Conservation (phyloP, 1,140 invertebrate species). For the Pantala flavescens region DNA sequence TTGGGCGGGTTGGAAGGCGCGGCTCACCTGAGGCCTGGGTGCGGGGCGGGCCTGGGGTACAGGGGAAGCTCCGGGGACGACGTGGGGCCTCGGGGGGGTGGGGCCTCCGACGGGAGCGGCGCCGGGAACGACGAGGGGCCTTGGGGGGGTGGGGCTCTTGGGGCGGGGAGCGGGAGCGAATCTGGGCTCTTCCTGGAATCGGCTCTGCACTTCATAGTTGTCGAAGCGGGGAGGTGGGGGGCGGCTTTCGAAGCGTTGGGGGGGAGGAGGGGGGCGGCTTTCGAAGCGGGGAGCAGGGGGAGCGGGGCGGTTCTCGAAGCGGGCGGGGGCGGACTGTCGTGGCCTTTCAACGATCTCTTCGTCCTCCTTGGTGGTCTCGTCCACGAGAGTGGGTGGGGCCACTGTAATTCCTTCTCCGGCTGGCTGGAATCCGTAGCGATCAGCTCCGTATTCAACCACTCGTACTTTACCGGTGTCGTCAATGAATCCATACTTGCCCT, state of each 20-base stretch:
- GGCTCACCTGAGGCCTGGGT: slow-evolving; percentile 16
- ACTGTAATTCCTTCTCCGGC: slow-evolving; percentile 76
- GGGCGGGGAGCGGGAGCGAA: slow-evolving; percentile 33
- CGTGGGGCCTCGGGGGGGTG: slow-evolving; percentile 28
- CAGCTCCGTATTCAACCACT: slow-evolving; percentile 78
- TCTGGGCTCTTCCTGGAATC: slow-evolving; percentile 32
- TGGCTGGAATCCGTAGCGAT: slow-evolving; percentile 76
- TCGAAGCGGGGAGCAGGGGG: background rate
- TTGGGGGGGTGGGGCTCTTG: slow-evolving; percentile 23
- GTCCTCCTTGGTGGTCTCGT: slow-evolving; percentile 40
- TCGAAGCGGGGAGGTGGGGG: slow-evolving; percentile 28
- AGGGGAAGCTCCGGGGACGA: slow-evolving; percentile 24
- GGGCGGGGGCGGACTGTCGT: slow-evolving; percentile 14
- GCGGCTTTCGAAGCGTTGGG: background rate
- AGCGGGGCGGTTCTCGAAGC: background rate
- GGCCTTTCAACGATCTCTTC: background rate
- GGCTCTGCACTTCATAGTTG: slow-evolving; percentile 21
- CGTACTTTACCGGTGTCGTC: slow-evolving; percentile 69
- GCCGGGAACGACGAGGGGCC: slow-evolving; percentile 20
- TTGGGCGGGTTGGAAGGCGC: slow-evolving; percentile 7
- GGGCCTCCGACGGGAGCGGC: slow-evolving; percentile 21
- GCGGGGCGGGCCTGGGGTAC: slow-evolving; percentile 26
- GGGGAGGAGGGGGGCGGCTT: slow-evolving; percentile 2
- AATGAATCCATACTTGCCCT: slow-evolving; percentile 78
- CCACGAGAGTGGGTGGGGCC: slow-evolving; percentile 63